These are phyloP conservation scores for Haliclystus octoradiatus DNA, from an alignment of 30 jellyfish, hydroid and myxozoan species.

Conservation along the genomic window DNA sequence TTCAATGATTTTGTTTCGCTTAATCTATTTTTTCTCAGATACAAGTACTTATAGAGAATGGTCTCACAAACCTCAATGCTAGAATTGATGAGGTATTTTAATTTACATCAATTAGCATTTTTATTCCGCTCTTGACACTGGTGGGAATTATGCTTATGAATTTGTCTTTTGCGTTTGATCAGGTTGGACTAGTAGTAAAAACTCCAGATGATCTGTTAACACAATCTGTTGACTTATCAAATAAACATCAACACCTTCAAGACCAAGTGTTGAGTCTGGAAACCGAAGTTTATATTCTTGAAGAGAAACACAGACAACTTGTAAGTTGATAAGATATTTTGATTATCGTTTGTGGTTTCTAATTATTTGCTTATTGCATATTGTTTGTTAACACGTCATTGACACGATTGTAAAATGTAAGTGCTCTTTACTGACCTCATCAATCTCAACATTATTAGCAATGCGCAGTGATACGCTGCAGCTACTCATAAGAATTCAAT, in stretches of 20 bases:
- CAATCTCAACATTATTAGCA: no score
- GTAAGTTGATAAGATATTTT: conserved; percentile 13
- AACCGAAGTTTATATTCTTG: conserved; percentile 53
- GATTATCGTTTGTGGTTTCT: no score
- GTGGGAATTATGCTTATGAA: not conserved
- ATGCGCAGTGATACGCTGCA: no score
- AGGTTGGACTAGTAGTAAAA: conserved; percentile 54
- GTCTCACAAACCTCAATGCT: not conserved
- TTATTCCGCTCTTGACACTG: not conserved
- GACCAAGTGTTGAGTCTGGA: conserved; percentile 66
- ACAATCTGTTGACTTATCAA: conserved; percentile 46
- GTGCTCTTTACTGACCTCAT: no score
- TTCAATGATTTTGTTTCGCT: not conserved
- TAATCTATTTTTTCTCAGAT: not conserved
- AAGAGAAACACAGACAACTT: conserved; percentile 46
- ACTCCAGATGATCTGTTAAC: conserved; percentile 72
- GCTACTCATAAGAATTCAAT: no score
- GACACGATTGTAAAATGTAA: no score
- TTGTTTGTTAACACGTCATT: not conserved
- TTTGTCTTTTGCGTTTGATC: not conserved
- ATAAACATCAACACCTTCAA: conserved; percentile 47
- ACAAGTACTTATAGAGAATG: not conserved
- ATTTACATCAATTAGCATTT: not conserved
- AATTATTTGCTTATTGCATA: not conserved
- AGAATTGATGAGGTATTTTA: not conserved